Evolutionary conservation across 2,113 vertebrate species (phyloP), one percentile per base, ranked within the genome.

Genomic region (Otis tarda): DNA sequence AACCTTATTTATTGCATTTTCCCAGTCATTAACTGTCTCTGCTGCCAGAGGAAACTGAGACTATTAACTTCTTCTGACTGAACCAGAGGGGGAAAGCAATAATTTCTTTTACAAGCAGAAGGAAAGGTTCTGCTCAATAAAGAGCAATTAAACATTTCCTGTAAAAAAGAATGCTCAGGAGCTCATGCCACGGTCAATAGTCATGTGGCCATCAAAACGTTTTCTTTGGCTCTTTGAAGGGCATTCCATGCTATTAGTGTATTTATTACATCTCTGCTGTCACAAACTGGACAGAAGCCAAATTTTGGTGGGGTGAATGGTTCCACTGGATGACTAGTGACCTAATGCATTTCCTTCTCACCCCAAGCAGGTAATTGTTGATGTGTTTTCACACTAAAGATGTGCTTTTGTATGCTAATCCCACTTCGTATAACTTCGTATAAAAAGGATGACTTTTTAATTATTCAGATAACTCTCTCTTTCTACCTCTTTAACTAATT

Each of bases 81-180:
- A 98, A 95, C 70, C 60, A 87, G 83, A 95, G 69, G 93, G 92
- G 74, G 56, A 97, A 95, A 96, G 61, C 47, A 43, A 86, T 97
- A 95, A 97, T 96, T 97, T 92, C 69, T 96, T 98, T 96, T 96
- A 95, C 96, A 97, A 98, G 96, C 96, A 97, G 95, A 97, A 97
- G 95, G 96, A 95, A 97, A 96, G 71, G 96, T 98, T 97, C 97
- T 98, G 95, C 96, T 98, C 97, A 95, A 96, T 98, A 97, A 98
- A 98, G 95, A 97, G 85, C 96, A 97, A 97, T 98, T 98, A 98
- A 96, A 96, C 90, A 95, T 96, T 96, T 97, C 92, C 94, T 95
- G 93, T 97, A 93, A 97, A 95, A 95, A 80, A 82, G 56, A 92
- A 93, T 86, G 49, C 89, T 93, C 55, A 70, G 87, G 80, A 98